These are phyloP conservation scores for Miichthys miiuy DNA, from an alignment of 2,797 vertebrate genomes.

Conservation along the genomic window DNA sequence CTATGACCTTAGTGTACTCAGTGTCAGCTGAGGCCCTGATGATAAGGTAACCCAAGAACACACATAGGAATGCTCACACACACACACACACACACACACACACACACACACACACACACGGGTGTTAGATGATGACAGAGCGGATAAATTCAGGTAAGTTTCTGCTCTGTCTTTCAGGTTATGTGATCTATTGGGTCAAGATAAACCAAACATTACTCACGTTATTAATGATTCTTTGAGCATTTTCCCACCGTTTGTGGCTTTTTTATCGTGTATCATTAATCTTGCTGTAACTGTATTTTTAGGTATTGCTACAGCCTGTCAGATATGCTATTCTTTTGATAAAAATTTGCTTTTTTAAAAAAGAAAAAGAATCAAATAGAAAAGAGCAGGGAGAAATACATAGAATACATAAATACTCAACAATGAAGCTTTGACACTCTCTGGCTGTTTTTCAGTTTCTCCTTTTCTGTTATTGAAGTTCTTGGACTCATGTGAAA, in stretches of 20 bases:
- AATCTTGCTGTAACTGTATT: not conserved
- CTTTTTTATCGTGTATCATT: slow-evolving; percentile 14
- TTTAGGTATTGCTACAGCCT: slow-evolving; percentile 6
- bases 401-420: slow-evolving; percentile 21
- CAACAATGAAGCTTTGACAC: not conserved
- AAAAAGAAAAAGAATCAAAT: not conserved
- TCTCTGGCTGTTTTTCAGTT: not conserved
- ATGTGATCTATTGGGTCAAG: slow-evolving; percentile 32
- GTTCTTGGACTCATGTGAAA: not conserved
- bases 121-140: slow-evolving; percentile 1
- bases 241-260: slow-evolving; percentile 21
- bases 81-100: not conserved
- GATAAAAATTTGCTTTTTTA: not conserved
- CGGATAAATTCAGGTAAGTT: slow-evolving; percentile 18
- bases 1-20: not conserved
- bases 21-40: not conserved
- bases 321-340: slow-evolving; percentile 6
- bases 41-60: not conserved
- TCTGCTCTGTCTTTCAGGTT: slow-evolving; percentile 26
- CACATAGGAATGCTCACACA: not conserved
- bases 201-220: slow-evolving; percentile 41
- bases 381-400: slow-evolving; percentile 6
- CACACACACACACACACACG: not conserved
- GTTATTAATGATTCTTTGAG: slow-evolving; percentile 11
- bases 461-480: slow-evolving; percentile 16